A percentile compares a stretch with the other conserved stretches of the same genome.
Evolutionary conservation across 2,888 invertebrate species (phyloP).

Genomic region (Unio pictorum): DNA sequence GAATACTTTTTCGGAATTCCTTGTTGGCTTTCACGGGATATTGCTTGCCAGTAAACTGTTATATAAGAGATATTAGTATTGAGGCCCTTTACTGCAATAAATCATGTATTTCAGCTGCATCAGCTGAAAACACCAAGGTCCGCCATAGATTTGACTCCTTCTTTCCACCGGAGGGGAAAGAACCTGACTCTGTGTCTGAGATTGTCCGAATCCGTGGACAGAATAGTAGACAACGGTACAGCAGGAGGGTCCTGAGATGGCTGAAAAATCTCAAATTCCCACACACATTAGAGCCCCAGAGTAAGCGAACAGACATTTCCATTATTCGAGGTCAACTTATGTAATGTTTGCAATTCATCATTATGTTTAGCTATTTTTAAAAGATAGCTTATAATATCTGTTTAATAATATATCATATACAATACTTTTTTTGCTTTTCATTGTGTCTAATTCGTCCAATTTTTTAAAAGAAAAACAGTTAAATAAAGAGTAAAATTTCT

Average conservation of each 20-base stretch:
- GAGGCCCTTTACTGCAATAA: neutral
- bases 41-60: too few relatives aligned
- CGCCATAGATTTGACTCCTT: constrained; percentile 61
- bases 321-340: neutral
- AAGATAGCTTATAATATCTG: neutral
- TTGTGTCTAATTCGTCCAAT: too few relatives aligned
- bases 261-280: constrained; percentile 46
- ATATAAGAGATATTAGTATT: too few relatives aligned
- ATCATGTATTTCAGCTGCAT: constrained; percentile 37
- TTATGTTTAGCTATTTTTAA: neutral
- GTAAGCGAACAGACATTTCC: constrained; percentile 34
- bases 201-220: constrained; percentile 40
- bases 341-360: neutral
- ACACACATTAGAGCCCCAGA: constrained; percentile 57
- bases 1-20: too few relatives aligned
- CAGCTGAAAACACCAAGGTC: constrained; percentile 41
- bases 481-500: too few relatives aligned
- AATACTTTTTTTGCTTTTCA: too few relatives aligned
- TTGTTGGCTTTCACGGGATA: too few relatives aligned
- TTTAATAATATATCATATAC: too few relatives aligned
- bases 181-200: constrained; percentile 42
- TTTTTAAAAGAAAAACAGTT: too few relatives aligned
- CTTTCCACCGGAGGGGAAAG: constrained; percentile 48
- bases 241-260: constrained; percentile 49
- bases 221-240: constrained; percentile 47